Evolutionary conservation across 2,888 invertebrate genomes (phyloP), one percentile per base, ranked within the genome.

Genomic region (Brachycybe producta): DNA sequence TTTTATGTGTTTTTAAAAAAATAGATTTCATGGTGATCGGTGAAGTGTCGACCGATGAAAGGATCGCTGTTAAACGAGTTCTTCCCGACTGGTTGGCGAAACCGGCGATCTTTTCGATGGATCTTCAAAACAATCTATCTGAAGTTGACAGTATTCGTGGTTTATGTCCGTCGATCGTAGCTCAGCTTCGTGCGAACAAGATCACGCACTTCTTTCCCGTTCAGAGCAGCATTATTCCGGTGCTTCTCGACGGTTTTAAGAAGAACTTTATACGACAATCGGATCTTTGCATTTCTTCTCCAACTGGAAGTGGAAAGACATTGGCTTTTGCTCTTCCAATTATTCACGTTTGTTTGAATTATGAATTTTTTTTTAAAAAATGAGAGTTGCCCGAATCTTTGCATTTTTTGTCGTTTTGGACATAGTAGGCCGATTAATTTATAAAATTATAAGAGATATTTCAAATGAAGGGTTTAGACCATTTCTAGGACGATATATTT

Each of bases 251-350:
- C 59, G 75, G 76, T 54, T 73, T 79, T 57, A 64, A 71, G 55
- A 70, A 76, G 57, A 72, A 78, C 51, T 74, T 26, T 73, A 81
- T 59, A 58, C 78, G 84, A 69, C 84, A 88, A 0, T 76, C 82
- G 57, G 97, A 98, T 67, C 73, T 94, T 46, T 97, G 97, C 70
- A 87, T 98, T 26, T 92, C 91, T 36, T 92, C 95, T 17, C 94
- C 97, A 1, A 97, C 97, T 2, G 95, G 94, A 17, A 94, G 92
- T 72, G 97, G 97, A 19, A 97, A 97, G 73, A 97, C 97, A 1
- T 69, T 97, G 52, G 82, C 92, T 2, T 97, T 87, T 75, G 88
- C 86, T 42, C 69, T 97, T 54, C 97, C 97, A 5, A 79, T 95
- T 41, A 71, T 95, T 32, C 85, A 91, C 71, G 75, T 80, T 65